Evolutionary conservation across 2,113 vertebrate species (phyloP), one percentile per base, ranked within the genome.

Genomic region (Corvus hawaiiensis): DNA sequence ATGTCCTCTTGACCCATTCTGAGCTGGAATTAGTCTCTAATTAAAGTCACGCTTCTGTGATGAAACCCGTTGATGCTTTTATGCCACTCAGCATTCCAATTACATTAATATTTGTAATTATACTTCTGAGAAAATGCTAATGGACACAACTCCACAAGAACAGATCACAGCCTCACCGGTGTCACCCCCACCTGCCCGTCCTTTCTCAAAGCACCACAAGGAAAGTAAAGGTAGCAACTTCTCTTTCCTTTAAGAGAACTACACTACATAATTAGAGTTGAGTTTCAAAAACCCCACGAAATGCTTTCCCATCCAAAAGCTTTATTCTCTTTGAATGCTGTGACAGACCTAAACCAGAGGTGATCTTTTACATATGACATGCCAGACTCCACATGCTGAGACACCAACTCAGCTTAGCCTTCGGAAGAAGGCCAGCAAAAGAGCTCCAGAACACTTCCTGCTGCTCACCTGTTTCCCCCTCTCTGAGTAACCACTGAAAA

Each of bases 101-200:
- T 66, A 39, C n/a, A 83, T 93, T 85, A 94, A 59, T 91, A 93
- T 52, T 94, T 89, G 71, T 72, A 96, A 91, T 94, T 90, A 90
- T 8, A 77, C 78, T 95, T 88, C 85, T 59, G 78, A 96, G 75
- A 61, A 87, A 87, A 79, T 63, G 51, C 78, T 80, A 94, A 91
- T 90, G 52, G 89, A 24, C 49, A 87, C 84, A 79, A 80, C 26
- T 81, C 61, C 16, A 23, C 78, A 62, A 7, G 54, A 87, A 52
- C 30, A 85, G 82, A 58, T n/a, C 41, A 80, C 1, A 2, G 59
- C 61, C 76, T 91, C 19, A 13, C 20, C 0, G 0, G 39, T 80
- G 43, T 84, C 92, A 84, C 10, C 59, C 27, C 33, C 51, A 77
- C 84, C 86, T 78, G 39, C 61, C 52, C 4, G 46, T 21, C 89